Conservation (phyloP, 2,113 vertebrate species). For the Tetrao urogallus region DNA sequence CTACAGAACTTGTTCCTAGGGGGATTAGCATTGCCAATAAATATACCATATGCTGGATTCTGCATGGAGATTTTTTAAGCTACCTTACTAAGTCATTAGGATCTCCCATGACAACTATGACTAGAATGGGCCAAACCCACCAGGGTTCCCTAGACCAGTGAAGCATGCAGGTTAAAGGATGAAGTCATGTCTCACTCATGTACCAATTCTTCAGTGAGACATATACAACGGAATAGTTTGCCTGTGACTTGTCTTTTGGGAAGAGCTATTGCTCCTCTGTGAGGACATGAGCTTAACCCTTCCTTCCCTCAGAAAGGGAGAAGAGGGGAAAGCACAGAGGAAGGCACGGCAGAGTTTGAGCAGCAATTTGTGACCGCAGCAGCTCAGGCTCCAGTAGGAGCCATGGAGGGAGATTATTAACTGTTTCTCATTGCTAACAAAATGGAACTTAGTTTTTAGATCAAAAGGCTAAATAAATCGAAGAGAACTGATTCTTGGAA, state of each 20-base stretch:
- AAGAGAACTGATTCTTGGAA: not conserved
- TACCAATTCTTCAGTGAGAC: constrained; percentile 58
- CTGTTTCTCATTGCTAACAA: not conserved
- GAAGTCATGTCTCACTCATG: constrained; percentile 72
- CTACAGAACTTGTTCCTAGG: constrained; percentile 54
- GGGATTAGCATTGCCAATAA: constrained; percentile 71
- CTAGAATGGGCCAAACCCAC: constrained; percentile 64
- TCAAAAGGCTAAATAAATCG: not conserved
- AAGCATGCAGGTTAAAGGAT: constrained; percentile 59
- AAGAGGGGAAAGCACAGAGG: not conserved
- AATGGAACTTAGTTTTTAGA: not conserved
- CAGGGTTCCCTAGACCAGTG: constrained; percentile 60
- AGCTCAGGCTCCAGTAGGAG: not conserved
- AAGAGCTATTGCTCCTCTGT: constrained; percentile 23
- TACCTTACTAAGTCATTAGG: constrained; percentile 67
- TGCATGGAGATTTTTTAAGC: constrained; percentile 61
- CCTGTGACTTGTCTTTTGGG: constrained; percentile 57
- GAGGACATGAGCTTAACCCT: constrained; percentile 10
- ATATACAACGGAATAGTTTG: constrained; percentile 58
- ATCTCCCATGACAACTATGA: constrained; percentile 62
- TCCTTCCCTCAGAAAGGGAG: not conserved
- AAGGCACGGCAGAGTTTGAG: not conserved
- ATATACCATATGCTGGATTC: constrained; percentile 69
- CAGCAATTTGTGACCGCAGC: not conserved
- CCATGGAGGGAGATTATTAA: not conserved